Evolutionary conservation across 1,140 invertebrate genomes (phyloP).

Genomic region (Ceratina japonica): DNA sequence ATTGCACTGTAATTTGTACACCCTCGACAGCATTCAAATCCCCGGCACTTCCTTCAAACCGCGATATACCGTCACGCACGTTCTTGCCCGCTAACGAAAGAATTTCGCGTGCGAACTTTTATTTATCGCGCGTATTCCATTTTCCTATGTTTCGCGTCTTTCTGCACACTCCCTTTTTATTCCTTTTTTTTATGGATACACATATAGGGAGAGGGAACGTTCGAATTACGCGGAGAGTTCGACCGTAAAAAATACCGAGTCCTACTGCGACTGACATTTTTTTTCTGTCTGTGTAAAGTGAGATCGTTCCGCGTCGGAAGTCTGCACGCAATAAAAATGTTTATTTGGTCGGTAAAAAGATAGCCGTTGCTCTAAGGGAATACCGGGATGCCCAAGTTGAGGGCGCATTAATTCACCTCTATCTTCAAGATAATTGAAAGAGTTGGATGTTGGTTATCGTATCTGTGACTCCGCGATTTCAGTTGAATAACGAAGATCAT

Average conservation of each 20-base stretch:
- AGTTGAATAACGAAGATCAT: no score
- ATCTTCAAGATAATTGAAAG: neutral
- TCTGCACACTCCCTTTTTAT: neutral
- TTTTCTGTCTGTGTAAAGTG: constrained; percentile 51
- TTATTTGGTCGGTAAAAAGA: constrained; percentile 66
- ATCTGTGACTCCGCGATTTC: no score
- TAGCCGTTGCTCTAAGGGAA: constrained; percentile 27
- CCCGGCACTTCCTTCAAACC: neutral
- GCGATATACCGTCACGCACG: neutral
- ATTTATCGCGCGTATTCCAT: neutral
- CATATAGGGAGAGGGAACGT: constrained; percentile 17
- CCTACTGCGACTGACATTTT: constrained; percentile 45
- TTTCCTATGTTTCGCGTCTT: neutral
- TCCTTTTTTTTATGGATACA: neutral
- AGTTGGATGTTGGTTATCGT: no score
- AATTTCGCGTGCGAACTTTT: neutral
- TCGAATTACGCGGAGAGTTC: constrained; percentile 62
- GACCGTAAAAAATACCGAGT: constrained; percentile 53
- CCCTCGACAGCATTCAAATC: constrained; percentile 39
- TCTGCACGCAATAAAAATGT: constrained; percentile 69
- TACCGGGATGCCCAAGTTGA: constrained; percentile 1
- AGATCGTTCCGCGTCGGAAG: constrained; percentile 61
- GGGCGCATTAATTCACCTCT: neutral
- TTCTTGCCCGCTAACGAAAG: neutral
- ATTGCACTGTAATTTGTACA: constrained; percentile 19